These are phyloP conservation scores for Crioceris asparagi DNA, from an alignment of 2,888 invertebrate genomes.

Conservation along the genomic window DNA sequence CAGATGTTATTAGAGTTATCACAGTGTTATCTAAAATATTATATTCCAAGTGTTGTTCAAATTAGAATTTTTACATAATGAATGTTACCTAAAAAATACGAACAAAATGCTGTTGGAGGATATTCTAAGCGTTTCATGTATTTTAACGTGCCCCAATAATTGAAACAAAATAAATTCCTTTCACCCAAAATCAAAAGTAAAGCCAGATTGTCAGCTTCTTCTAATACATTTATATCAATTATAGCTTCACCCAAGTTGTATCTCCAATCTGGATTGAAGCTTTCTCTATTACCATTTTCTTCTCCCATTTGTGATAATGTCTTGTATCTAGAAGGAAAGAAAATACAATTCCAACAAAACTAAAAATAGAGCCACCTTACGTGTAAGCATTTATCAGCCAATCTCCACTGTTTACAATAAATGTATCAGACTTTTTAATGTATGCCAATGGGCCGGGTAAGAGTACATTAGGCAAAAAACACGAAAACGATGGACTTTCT, in stretches of 20 bases:
- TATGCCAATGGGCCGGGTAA: slow-evolving; percentile 81
- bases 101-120: slow-evolving; percentile 63
- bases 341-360: background rate
- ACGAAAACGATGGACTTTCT: slow-evolving; percentile 77
- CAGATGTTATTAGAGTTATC: slow-evolving; percentile 65
- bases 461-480: slow-evolving; percentile 67
- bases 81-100: slow-evolving; percentile 66
- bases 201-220: slow-evolving; percentile 49
- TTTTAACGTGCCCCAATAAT: slow-evolving; percentile 68
- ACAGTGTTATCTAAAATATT: slow-evolving; percentile 52
- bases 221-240: slow-evolving; percentile 37
- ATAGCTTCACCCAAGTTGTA: slow-evolving; percentile 63
- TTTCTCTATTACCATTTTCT: slow-evolving; percentile 45
- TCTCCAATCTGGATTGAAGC: slow-evolving; percentile 63
- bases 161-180: slow-evolving; percentile 69
- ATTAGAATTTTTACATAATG: no score
- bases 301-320: slow-evolving; percentile 62
- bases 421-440: slow-evolving; percentile 69
- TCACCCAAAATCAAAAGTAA: slow-evolving; percentile 75
- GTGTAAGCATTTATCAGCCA: slow-evolving; percentile 82
- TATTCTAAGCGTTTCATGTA: slow-evolving; percentile 80
- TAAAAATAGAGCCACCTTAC: slow-evolving; percentile 36
- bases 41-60: no score
- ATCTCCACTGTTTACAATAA: slow-evolving; percentile 69
- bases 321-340: slow-evolving; percentile 62